Evolutionary conservation across 1,140 invertebrate genomes (phyloP).

Genomic region (Bursaphelenchus mucronatus): DNA sequence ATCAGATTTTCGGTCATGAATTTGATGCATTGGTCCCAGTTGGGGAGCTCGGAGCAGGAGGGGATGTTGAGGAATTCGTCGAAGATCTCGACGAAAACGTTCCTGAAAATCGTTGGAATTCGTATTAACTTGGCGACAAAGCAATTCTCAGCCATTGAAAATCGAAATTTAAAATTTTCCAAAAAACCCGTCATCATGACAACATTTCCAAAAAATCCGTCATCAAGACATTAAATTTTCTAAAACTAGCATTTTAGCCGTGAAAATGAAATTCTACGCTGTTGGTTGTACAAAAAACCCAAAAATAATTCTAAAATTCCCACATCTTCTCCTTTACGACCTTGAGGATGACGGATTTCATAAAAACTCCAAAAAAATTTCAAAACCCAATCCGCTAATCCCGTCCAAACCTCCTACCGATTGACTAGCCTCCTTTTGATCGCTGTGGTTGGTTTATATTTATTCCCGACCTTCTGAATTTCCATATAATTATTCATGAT

Average conservation of each 20-base stretch:
- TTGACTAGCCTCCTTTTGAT: background rate
- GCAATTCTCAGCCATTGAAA: background rate
- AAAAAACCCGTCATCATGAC: background rate
- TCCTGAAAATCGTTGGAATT: constrained; percentile 15
- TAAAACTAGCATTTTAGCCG: no score
- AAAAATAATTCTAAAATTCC: no score
- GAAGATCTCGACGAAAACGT: constrained; percentile 35
- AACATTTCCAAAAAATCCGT: constrained; percentile 6
- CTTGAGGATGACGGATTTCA: no score
- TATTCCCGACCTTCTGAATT: constrained; percentile 15
- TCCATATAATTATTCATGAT: constrained; percentile 36
- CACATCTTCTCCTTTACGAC: no score
- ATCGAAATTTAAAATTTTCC: background rate
- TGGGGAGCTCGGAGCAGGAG: constrained; percentile 30
- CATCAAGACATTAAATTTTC: background rate
- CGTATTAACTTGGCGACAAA: constrained; percentile 28
- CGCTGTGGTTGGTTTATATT: background rate
- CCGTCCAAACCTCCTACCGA: background rate
- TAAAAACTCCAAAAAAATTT: no score
- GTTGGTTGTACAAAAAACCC: no score
- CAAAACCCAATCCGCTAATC: background rate
- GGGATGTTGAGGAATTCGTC: constrained; percentile 46
- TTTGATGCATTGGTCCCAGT: constrained; percentile 18
- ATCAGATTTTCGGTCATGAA: constrained; percentile 22
- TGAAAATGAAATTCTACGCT: no score